Conservation (phyloP, 2,888 invertebrate species). For the Cryptus armator region DNA sequence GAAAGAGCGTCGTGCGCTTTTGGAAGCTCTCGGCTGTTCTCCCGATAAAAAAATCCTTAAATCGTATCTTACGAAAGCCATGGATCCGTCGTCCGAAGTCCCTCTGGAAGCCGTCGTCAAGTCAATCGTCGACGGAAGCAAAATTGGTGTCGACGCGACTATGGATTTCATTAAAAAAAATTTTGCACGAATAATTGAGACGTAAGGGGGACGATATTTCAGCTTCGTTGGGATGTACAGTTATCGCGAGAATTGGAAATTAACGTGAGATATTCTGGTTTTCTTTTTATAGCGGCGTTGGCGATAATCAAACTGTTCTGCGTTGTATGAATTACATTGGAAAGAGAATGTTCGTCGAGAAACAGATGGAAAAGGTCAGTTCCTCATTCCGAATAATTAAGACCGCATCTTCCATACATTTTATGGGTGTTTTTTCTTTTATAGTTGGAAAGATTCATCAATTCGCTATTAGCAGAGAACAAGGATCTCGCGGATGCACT, state of each 20-base stretch:
- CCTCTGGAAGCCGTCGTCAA: conserved; percentile 73
- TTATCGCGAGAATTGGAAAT: not conserved
- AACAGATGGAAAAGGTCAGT: conserved; percentile 22
- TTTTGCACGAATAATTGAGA: conserved; percentile 9
- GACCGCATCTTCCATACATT: not conserved
- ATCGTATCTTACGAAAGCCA: conserved; percentile 55
- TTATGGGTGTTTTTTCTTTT: not conserved
- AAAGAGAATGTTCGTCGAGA: conserved; percentile 1
- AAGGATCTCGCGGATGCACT: conserved; percentile 10
- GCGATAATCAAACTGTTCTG: not conserved
- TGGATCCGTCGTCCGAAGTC: not conserved
- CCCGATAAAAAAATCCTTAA: conserved; percentile 83
- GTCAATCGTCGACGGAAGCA: conserved; percentile 58
- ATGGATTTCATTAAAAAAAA: conserved; percentile 69
- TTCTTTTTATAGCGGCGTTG: not conserved
- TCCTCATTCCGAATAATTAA: not conserved
- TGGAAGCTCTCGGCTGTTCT: conserved; percentile 85
- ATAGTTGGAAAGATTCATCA: conserved; percentile 26
- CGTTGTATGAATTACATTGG: conserved; percentile 10
- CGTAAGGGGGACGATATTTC: conserved; percentile 44
- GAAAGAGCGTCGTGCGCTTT: conserved; percentile 75
- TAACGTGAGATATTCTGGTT: not conserved
- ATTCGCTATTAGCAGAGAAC: conserved; percentile 22
- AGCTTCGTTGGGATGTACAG: not conserved
- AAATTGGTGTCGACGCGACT: conserved; percentile 67